Evolutionary conservation across 1,140 invertebrate species (phyloP).

Genomic region (Orius insidiosus): DNA sequence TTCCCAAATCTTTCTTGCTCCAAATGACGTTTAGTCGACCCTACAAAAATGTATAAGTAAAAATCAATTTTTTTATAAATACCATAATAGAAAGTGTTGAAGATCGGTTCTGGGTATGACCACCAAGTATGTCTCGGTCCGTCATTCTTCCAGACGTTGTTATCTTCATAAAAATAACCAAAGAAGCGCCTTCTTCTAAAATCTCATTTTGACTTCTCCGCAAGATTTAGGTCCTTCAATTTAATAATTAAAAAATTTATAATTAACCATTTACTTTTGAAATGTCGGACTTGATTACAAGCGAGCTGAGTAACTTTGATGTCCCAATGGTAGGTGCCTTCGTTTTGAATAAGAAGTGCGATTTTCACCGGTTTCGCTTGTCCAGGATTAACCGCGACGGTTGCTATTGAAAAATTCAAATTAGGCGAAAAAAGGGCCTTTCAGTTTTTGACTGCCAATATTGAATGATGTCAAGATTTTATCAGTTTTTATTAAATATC

Average conservation of each 20-base stretch:
- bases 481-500: no score
- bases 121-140: conserved; percentile 20
- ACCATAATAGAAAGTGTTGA: conserved; percentile 24
- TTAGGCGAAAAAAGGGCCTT: no score
- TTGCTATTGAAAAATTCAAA: no score
- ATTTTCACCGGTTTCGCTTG: conserved; percentile 25
- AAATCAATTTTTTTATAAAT: not conserved
- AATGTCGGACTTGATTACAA: conserved; percentile 22
- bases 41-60: conserved; percentile 8
- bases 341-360: conserved; percentile 25
- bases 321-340: conserved; percentile 24
- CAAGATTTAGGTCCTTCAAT: conserved; percentile 5
- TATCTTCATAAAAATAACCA: not conserved
- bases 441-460: no score
- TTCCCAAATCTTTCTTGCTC: conserved; percentile 10
- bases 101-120: conserved; percentile 23
- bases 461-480: no score
- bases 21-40: conserved; percentile 18
- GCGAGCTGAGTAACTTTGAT: conserved; percentile 25
- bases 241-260: conserved; percentile 6
- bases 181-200: not conserved
- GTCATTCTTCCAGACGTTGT: not conserved
- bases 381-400: no score
- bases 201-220: conserved; percentile 14
- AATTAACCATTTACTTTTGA: conserved; percentile 20